A percentile compares a stretch with the other conserved stretches of the same genome.
phyloP scores from a whole-genome alignment of 2,888 invertebrate species.

The Ennomos fuscantarius region DNA sequence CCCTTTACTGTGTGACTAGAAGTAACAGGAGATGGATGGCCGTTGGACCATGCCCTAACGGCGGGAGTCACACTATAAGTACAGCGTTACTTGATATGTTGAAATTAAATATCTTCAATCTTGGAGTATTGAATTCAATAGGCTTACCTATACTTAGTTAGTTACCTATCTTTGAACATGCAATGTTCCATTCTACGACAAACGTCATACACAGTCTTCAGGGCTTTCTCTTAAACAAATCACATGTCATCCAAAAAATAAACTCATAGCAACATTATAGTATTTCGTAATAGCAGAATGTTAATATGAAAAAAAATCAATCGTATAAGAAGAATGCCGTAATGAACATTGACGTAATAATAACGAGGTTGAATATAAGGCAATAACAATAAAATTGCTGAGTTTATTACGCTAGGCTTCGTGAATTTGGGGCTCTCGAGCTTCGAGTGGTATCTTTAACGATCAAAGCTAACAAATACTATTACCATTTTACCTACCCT shows the following conservation, averaged over 20 bases:
- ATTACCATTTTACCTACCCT: slow-evolving; percentile 62
- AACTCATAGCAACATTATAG: neutral
- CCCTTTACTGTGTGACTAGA: slow-evolving; percentile 36
- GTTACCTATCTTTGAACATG: neutral
- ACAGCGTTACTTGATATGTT: slow-evolving; percentile 72
- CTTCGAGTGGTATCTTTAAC: slow-evolving; percentile 68
- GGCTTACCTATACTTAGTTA: slow-evolving; percentile 5
- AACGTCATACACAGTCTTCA: neutral
- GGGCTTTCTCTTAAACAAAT: neutral
- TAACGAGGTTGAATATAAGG: slow-evolving; percentile 55
- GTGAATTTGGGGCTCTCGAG: slow-evolving; percentile 57
- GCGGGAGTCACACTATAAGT: slow-evolving; percentile 76
- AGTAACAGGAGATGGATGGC: slow-evolving; percentile 70
- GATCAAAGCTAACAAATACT: slow-evolving; percentile 62
- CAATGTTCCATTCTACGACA: slow-evolving; percentile 1
- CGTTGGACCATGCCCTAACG: slow-evolving; percentile 75
- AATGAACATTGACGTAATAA: slow-evolving; percentile 55
- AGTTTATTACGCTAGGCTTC: slow-evolving; percentile 64
- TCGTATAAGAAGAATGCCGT: slow-evolving; percentile 25
- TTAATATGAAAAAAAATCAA: slow-evolving; percentile 11
- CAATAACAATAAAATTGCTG: slow-evolving; percentile 66
- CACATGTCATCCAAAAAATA: neutral
- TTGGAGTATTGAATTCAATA: slow-evolving; percentile 43
- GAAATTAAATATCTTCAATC: slow-evolving; percentile 61
- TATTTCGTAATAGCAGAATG: neutral